phyloP scores from a whole-genome alignment of 2,113 vertebrate genomes.

The Uria aalge region DNA sequence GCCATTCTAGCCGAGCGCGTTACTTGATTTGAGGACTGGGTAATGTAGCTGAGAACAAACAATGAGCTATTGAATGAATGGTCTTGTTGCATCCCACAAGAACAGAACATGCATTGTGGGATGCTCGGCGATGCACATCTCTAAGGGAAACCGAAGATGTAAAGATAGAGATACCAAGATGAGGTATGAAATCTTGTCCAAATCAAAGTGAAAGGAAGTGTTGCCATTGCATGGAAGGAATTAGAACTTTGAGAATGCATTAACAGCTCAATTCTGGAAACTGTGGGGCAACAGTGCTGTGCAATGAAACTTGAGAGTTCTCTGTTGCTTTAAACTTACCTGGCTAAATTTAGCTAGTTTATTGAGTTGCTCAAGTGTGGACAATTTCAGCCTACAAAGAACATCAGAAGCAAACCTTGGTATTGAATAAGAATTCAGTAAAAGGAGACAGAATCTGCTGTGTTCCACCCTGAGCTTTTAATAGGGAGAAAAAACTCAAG shows the following conservation, averaged over 20 bases:
- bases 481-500: not conserved
- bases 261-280: slow-evolving; percentile 20
- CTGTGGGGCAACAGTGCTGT: not conserved
- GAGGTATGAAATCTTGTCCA: slow-evolving; percentile 22
- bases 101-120: slow-evolving; percentile 36
- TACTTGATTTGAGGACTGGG: not conserved
- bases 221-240: not conserved
- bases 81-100: not conserved
- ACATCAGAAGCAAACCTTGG: not conserved
- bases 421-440: not conserved
- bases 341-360: slow-evolving; percentile 16
- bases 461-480: not conserved
- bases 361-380: slow-evolving; percentile 17
- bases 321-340: not conserved
- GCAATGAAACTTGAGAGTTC: not conserved
- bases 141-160: slow-evolving; percentile 39
- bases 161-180: slow-evolving; percentile 24
- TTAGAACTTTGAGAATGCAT: not conserved
- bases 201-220: not conserved
- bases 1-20: not conserved
- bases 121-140: not conserved
- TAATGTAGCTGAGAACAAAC: not conserved
- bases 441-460: not conserved
- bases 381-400: slow-evolving; percentile 14
- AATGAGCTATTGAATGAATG: slow-evolving; percentile 10